Evolutionary conservation across 2,113 vertebrate genomes (phyloP).

Genomic region (Phodopus roborovskii): DNA sequence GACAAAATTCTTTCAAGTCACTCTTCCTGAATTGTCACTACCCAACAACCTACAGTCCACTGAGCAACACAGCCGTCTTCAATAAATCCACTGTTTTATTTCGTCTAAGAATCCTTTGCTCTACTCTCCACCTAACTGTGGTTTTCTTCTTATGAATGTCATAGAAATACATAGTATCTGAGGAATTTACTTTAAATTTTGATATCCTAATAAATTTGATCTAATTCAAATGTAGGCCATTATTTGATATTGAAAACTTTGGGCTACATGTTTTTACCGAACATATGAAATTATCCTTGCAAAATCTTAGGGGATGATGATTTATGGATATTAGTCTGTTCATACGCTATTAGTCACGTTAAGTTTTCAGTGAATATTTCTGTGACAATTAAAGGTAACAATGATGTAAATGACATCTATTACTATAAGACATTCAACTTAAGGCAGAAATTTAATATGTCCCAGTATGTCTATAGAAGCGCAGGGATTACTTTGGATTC

Average conservation of each 20-base stretch:
- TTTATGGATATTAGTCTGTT: conserved; percentile 39
- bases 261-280: not conserved
- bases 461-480: conserved; percentile 14
- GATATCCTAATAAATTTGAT: conserved; percentile 4
- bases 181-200: conserved; percentile 29
- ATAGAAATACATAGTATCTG: not conserved
- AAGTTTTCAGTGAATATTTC: conserved; percentile 57
- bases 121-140: not conserved
- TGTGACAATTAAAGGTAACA: conserved; percentile 23
- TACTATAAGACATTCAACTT: conserved; percentile 59
- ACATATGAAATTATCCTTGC: not conserved
- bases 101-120: not conserved
- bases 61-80: not conserved
- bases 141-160: not conserved
- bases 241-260: conserved; percentile 5
- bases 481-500: not conserved
- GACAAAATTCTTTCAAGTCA: not conserved
- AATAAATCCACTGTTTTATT: not conserved
- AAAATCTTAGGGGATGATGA: conserved; percentile 7
- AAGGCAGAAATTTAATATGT: conserved; percentile 36
- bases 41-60: not conserved
- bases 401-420: conserved; percentile 39
- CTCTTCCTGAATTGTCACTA: not conserved
- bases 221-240: not conserved
- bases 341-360: conserved; percentile 39